phyloP scores from a whole-genome alignment of 1,140 invertebrate species.

The Penaeus chinensis region DNA sequence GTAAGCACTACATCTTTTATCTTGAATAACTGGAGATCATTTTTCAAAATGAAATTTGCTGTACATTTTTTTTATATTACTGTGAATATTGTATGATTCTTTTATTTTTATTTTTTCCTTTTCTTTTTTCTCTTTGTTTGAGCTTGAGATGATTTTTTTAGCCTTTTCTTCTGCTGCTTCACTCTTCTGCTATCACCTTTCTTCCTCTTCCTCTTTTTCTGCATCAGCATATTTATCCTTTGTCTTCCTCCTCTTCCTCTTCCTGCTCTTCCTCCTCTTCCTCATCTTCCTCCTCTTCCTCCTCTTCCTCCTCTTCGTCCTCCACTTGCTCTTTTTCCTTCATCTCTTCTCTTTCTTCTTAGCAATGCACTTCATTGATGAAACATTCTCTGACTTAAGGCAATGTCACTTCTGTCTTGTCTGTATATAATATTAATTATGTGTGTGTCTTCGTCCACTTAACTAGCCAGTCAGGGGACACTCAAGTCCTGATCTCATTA shows the following conservation, averaged over 20 bases:
- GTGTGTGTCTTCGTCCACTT: slow-evolving; percentile 46
- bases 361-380: background rate
- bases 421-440: slow-evolving; percentile 29
- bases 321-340: no score
- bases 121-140: slow-evolving; percentile 32
- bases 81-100: slow-evolving; percentile 26
- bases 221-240: no score
- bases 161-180: no score
- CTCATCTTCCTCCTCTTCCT: slow-evolving; percentile 2
- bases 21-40: slow-evolving; percentile 43
- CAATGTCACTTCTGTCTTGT: background rate
- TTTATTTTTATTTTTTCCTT: no score
- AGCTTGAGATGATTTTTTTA: slow-evolving; percentile 22
- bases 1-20: slow-evolving; percentile 29
- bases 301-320: no score
- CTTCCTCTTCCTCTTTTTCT: no score
- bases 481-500: slow-evolving; percentile 53
- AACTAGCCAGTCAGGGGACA: slow-evolving; percentile 57
- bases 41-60: slow-evolving; percentile 33
- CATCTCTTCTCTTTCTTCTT: background rate
- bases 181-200: no score
- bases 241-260: no score
- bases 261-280: background rate
- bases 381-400: background rate
- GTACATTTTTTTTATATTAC: slow-evolving; percentile 31